Base-by-base conservation (phyloP, 2,797 vertebrate genomes). In the Neoniphon sammara region DNA sequence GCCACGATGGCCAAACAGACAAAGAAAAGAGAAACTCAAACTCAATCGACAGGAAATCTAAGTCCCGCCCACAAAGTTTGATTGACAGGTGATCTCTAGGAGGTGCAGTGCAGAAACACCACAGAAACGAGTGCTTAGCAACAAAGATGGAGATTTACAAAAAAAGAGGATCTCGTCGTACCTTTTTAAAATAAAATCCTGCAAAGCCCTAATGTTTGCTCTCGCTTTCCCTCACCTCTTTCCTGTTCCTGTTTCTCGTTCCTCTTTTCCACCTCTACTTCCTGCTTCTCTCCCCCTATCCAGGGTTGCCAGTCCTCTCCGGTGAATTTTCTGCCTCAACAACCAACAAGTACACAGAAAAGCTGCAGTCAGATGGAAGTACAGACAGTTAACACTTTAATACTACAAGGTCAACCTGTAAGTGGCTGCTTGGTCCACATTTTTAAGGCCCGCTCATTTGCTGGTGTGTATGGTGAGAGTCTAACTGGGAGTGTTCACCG, bases 391-490 rank as follows among this genome's bases (percentile, higher is more conserved):
- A 53, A 53, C 20, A 53, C 20, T 7, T 5, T 11, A 14, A 17
- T 30, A 17, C 7, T 17, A 56, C 21, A 15, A 56, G 11, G 4
- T 21, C 9, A 52, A 20, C 50, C 7, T 20, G n/a, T 27, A 5
- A 17, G 23, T 56, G 54, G 54, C 54, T 56, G 54, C 54, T 30
- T 23, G 25, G 25, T 55, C 14, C 23, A 11, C 23, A 12, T 21
- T n/a, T n/a, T n/a, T 52, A 52, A 52, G 53, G 53, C 21, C 53
- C 23, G 1, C 5, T 30, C 12, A 12, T 6, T 12, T 30, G 46
- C 15, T 55, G 18, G 54, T 68, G 47, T 69, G 50, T 67, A 70
- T 69, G 69, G 39, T 66, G 42, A 34, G 31, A 34, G 31, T 34
- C 7, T 34, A 7, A 34, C 31, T 17, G 17, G 34, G 55, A 31